Conservation (phyloP, 2,113 vertebrate genomes). For the Herpailurus yagouaroundi region DNA sequence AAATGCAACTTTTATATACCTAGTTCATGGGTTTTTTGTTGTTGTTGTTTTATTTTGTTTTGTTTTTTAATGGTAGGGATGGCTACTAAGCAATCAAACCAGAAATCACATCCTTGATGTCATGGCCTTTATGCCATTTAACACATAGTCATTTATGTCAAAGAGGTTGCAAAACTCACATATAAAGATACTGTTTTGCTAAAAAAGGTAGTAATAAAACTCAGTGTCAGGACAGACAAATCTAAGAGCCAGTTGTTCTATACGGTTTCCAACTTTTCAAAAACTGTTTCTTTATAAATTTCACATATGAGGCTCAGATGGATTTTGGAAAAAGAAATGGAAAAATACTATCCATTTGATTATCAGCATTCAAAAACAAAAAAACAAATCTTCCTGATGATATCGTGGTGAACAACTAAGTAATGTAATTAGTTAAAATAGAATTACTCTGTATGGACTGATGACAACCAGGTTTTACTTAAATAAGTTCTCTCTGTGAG, state of each 20-base stretch:
- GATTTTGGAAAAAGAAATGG: background rate
- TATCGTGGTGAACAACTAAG: background rate
- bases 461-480: background rate
- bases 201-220: constrained; percentile 32
- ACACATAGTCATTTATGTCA: background rate
- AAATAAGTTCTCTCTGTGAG: background rate
- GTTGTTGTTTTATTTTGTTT: background rate
- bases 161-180: background rate
- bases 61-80: background rate
- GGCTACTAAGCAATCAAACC: background rate
- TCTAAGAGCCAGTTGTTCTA: background rate
- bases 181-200: background rate
- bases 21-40: background rate
- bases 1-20: background rate
- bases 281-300: constrained; percentile 16
- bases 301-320: background rate
- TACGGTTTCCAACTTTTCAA: background rate
- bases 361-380: background rate
- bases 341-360: background rate
- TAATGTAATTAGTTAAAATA: background rate
- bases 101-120: constrained; percentile 8
- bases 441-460: background rate
- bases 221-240: background rate
- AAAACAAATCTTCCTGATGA: background rate
- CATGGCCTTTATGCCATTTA: background rate